phyloP scores from a whole-genome alignment of 2,113 vertebrate species.

The Synodontis membranacea region DNA sequence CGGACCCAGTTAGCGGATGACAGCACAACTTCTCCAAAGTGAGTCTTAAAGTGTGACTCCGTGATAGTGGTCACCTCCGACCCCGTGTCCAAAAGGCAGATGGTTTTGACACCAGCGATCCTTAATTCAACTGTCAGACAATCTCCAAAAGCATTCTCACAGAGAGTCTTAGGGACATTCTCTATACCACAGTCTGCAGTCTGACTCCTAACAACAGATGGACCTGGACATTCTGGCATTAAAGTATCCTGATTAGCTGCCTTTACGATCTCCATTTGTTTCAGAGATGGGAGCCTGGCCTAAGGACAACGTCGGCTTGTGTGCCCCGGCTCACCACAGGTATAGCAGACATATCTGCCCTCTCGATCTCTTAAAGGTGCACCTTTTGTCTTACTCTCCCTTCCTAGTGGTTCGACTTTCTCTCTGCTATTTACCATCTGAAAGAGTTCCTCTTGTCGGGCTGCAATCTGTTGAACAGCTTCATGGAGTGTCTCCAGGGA shows the following conservation, averaged over 20 bases:
- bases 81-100: too few species aligned
- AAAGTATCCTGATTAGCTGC: not conserved
- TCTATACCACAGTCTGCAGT: too few species aligned
- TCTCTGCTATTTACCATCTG: not conserved
- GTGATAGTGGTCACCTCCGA: too few species aligned
- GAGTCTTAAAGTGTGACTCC: too few species aligned
- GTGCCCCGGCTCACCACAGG: not conserved
- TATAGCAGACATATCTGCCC: slow-evolving; percentile 21
- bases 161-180: too few species aligned
- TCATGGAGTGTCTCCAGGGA: slow-evolving; percentile 36
- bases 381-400: not conserved
- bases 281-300: too few species aligned
- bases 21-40: too few species aligned
- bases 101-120: too few species aligned
- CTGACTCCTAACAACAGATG: not conserved
- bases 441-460: slow-evolving; percentile 35
- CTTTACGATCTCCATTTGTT: not conserved
- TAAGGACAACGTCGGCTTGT: not conserved
- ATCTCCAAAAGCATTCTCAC: too few species aligned
- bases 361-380: slow-evolving; percentile 18
- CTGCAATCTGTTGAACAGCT: slow-evolving; percentile 29
- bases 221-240: not conserved
- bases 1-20: too few species aligned
- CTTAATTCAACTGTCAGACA: too few species aligned
- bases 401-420: not conserved